Percentiles rank a stretch among this genome's conserved stretches.
Conservation (phyloP, 2,113 vertebrate genomes). For the Pterocles burchelli region DNA sequence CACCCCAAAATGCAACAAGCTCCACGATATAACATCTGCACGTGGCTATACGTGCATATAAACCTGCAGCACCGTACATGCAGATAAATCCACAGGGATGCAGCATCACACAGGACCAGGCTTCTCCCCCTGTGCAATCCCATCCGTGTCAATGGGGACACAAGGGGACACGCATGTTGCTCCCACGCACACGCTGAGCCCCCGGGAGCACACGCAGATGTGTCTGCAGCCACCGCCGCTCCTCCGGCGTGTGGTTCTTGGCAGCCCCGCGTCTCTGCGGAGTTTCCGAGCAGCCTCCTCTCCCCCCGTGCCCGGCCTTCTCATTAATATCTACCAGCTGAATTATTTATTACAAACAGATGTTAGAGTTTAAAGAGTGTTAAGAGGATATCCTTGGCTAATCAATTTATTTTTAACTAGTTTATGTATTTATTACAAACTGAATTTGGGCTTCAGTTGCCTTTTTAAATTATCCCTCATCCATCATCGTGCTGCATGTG, state of each 20-base stretch:
- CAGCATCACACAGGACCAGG: background rate
- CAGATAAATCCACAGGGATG: accelerated
- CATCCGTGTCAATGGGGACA: accelerated
- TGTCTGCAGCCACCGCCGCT: background rate
- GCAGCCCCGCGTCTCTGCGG: background rate
- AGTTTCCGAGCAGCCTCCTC: background rate
- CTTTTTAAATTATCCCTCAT: background rate
- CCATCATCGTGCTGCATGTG: background rate
- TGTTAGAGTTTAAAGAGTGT: slow-evolving; percentile 66
- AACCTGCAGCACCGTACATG: too few species aligned
- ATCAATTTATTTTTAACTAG: slow-evolving; percentile 68
- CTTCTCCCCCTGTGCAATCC: accelerated
- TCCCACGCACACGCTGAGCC: accelerated
- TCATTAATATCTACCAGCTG: slow-evolving; percentile 51
- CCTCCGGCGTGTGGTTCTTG: background rate
- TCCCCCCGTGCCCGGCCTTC: background rate
- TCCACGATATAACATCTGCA: accelerated
- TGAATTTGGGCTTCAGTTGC: slow-evolving; percentile 25
- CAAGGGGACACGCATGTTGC: accelerated
- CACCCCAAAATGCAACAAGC: accelerated
- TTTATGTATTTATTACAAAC: slow-evolving; percentile 42
- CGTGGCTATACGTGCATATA: accelerated
- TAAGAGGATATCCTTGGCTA: slow-evolving; percentile 60
- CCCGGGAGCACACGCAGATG: accelerated
- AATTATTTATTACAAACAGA: slow-evolving; percentile 72